Percentiles rank a stretch among this genome's conserved stretches.
Evolutionary conservation across 2,113 vertebrate species (phyloP).

Genomic region (Pangasianodon hypophthalmus): DNA sequence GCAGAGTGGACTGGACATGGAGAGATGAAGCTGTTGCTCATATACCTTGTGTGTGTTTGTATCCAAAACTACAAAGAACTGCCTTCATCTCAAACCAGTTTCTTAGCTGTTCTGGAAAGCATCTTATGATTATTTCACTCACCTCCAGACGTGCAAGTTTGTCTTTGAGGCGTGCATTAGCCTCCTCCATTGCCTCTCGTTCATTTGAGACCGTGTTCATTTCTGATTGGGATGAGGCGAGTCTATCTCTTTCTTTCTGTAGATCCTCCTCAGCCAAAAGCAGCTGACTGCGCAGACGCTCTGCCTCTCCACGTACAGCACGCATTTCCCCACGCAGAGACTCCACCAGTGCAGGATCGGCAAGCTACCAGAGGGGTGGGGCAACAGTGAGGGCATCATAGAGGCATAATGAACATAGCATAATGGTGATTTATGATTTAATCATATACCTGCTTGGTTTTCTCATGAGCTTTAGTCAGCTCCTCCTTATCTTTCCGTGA

Average conservation of each 20-base stretch:
- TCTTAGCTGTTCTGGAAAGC: background rate
- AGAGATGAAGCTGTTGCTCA: background rate
- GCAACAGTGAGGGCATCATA: conserved; percentile 37
- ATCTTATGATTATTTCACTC: background rate
- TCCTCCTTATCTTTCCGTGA: conserved; percentile 75
- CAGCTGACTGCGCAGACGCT: conserved; percentile 74
- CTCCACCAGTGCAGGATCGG: conserved; percentile 75
- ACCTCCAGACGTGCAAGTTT: conserved; percentile 74
- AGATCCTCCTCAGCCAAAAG: conserved; percentile 73
- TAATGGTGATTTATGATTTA: conserved; percentile 1
- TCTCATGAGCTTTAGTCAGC: conserved; percentile 72
- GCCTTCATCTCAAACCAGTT: background rate
- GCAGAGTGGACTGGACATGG: conserved; percentile 64
- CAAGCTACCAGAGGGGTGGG: conserved; percentile 62
- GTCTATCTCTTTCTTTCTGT: conserved; percentile 73
- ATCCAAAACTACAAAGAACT: background rate
- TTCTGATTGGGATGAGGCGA: conserved; percentile 42
- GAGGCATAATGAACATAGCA: conserved; percentile 57
- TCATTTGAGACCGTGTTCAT: conserved; percentile 47
- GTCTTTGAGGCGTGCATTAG: conserved; percentile 62
- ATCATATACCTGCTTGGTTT: conserved; percentile 68
- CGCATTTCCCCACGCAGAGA: conserved; percentile 80
- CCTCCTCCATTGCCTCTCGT: conserved; percentile 59
- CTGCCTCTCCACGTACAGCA: conserved; percentile 71
- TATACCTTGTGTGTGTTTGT: background rate